Conservation (phyloP, 2,888 invertebrate genomes). For the Mycalesis mineus region DNA sequence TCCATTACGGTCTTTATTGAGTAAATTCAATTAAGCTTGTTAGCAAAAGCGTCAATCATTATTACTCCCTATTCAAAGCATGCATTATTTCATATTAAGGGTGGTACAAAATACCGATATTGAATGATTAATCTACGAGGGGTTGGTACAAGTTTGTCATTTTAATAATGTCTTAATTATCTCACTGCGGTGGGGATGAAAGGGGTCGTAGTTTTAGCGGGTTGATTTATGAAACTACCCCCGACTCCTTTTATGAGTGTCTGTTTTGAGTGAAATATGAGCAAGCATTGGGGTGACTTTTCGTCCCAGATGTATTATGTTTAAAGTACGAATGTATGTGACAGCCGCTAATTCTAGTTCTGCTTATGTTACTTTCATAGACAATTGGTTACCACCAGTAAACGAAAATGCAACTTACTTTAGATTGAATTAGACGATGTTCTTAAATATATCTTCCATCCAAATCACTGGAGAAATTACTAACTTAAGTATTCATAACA, state of each 20-base stretch:
- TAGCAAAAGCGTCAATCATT: constrained; percentile 7
- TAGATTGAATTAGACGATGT: too few relatives aligned
- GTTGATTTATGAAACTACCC: neutral
- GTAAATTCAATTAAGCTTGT: constrained; percentile 1
- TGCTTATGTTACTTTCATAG: too few relatives aligned
- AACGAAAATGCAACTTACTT: too few relatives aligned
- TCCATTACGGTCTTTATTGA: neutral
- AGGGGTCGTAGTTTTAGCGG: constrained; percentile 3
- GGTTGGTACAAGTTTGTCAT: constrained; percentile 1
- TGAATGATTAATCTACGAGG: constrained; percentile 3
- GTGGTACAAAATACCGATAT: constrained; percentile 6
- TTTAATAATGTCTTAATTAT: constrained; percentile 10
- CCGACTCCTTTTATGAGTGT: neutral
- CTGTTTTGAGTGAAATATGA: neutral
- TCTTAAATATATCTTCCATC: too few relatives aligned
- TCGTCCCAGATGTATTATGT: too few relatives aligned
- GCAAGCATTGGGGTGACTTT: too few relatives aligned
- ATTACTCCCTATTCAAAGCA: neutral
- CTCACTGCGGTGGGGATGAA: neutral
- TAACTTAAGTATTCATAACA: too few relatives aligned
- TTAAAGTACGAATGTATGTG: too few relatives aligned
- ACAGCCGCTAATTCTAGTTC: too few relatives aligned
- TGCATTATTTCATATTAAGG: constrained; percentile 6
- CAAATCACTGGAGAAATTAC: too few relatives aligned
- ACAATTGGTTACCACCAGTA: too few relatives aligned